These are phyloP conservation scores for Auanema sp. DNA, from an alignment of 2,888 invertebrate species.

Conservation along the genomic window DNA sequence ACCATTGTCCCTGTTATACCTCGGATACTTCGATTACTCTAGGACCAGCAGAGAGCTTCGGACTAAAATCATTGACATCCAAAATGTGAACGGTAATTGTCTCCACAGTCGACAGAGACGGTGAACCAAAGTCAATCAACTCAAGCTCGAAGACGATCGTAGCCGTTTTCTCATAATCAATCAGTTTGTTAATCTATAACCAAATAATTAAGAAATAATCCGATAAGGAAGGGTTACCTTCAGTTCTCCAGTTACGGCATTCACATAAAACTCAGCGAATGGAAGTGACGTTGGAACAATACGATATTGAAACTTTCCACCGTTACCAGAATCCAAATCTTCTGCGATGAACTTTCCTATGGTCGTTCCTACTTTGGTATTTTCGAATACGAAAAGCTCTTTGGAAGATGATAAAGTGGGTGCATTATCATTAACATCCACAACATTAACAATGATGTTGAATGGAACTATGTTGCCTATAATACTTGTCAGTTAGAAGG, in stretches of 20 bases:
- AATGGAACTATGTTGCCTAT: constrained; percentile 11
- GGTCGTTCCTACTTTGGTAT: constrained; percentile 6
- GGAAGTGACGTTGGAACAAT: constrained; percentile 29
- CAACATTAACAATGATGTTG: constrained; percentile 7
- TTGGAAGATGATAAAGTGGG: constrained; percentile 12
- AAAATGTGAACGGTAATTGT: constrained; percentile 9
- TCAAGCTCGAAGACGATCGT: constrained; percentile 5
- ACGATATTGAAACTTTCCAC: constrained; percentile 15
- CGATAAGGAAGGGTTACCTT: constrained; percentile 15
- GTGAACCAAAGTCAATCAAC: constrained; percentile 13
- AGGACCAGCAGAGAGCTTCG: constrained; percentile 3
- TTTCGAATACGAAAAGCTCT: constrained; percentile 14
- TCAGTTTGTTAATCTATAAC: constrained; percentile 20
- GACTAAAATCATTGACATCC: constrained; percentile 18
- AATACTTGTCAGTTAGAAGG: neutral
- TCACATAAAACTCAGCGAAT: constrained; percentile 20
- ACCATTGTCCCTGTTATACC: constrained; percentile 5
- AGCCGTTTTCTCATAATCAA: constrained; percentile 26
- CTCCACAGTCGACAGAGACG: neutral
- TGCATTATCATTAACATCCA: constrained; percentile 20
- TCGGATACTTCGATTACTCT: constrained; percentile 1
- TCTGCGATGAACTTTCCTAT: constrained; percentile 10
- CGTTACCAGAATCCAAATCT: constrained; percentile 7
- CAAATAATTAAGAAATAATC: neutral
- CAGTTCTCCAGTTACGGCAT: constrained; percentile 33